Percentiles rank a stretch among this genome's conserved stretches.
Conservation (phyloP, 2,113 vertebrate species). For the Vicugna pacos region DNA sequence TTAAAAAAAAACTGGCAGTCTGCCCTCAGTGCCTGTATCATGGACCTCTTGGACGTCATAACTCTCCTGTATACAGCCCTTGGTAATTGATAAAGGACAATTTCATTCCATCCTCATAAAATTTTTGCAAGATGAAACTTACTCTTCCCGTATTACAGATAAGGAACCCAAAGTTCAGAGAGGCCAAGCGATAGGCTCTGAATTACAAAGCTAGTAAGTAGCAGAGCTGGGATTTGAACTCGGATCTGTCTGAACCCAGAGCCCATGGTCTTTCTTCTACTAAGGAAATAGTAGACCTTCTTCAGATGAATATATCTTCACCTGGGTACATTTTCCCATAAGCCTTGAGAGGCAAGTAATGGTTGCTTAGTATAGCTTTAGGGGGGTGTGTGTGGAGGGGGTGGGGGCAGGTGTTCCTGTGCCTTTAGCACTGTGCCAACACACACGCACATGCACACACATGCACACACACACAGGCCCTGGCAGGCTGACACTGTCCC, state of each 20-base stretch:
- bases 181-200: not conserved
- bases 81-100: not conserved
- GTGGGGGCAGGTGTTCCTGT: not conserved
- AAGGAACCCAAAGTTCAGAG: not conserved
- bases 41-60: not conserved
- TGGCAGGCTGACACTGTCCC: not conserved
- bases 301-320: not conserved
- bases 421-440: not conserved
- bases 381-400: not conserved
- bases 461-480: not conserved
- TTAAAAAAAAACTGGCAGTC: not conserved
- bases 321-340: not conserved
- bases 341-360: not conserved
- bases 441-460: not conserved
- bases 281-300: not conserved
- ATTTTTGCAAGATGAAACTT: constrained; percentile 18
- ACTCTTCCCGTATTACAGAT: not conserved
- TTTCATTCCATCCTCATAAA: constrained; percentile 1
- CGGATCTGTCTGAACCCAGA: not conserved
- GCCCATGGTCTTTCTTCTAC: not conserved
- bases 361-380: not conserved
- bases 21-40: not conserved
- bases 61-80: not conserved
- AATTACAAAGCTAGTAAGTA: not conserved
- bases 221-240: not conserved